Evolutionary conservation across 2,888 invertebrate species (phyloP).

Genomic region (Agrochola litura): DNA sequence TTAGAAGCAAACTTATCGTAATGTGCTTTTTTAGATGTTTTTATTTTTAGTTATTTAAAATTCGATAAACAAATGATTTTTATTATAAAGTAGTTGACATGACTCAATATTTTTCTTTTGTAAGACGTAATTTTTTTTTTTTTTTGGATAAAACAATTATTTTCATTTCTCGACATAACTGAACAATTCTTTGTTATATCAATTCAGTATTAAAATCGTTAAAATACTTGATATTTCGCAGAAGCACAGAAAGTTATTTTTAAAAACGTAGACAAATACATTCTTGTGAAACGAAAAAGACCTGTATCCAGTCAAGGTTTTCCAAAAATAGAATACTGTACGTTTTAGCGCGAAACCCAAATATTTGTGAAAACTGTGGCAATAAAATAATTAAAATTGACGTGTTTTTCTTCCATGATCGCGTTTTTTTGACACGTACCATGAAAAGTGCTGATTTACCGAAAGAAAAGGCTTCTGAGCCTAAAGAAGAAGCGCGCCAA

Average conservation of each 20-base stretch:
- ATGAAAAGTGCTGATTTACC: constrained; percentile 81
- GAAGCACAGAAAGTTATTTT: constrained; percentile 28
- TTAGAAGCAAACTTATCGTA: constrained; percentile 10
- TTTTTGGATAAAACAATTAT: fast-evolving
- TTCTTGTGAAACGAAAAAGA: constrained; percentile 31
- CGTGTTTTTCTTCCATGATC: constrained; percentile 25
- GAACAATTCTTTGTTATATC: background rate
- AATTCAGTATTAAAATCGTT: background rate
- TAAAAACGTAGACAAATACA: background rate
- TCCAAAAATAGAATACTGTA: background rate
- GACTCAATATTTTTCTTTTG: constrained; percentile 59
- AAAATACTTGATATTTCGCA: background rate
- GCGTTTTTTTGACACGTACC: constrained; percentile 32
- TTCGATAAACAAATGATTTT: constrained; percentile 51
- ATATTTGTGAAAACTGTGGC: constrained; percentile 4
- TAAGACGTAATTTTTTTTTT: background rate
- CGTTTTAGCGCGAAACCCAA: constrained; percentile 63
- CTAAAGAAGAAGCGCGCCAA: constrained; percentile 81
- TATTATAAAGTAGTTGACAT: constrained; percentile 64
- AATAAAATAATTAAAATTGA: constrained; percentile 10
- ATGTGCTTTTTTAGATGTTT: constrained; percentile 35
- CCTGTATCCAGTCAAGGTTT: constrained; percentile 21
- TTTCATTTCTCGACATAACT: fast-evolving
- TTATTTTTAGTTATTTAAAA: constrained; percentile 48
- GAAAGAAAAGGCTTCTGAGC: constrained; percentile 78